Percentiles rank a stretch among this genome's conserved stretches.
These are phyloP conservation scores for Agonopterix heracliana DNA, from an alignment of 2,888 invertebrate genomes.

Conservation along the genomic window DNA sequence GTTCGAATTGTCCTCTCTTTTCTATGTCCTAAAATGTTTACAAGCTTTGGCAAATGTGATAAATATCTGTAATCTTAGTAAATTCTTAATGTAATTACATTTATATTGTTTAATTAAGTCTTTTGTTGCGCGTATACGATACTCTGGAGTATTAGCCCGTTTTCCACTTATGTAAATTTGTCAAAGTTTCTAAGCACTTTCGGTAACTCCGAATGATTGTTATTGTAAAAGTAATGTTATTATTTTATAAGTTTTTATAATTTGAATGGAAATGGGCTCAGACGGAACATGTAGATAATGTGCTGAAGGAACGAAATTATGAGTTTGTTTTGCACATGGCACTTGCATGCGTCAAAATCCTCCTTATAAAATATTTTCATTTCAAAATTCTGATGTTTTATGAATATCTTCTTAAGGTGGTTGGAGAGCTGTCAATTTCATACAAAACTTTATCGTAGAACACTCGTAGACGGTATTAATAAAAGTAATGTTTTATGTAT, in stretches of 20 bases:
- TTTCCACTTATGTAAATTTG: constrained; percentile 10
- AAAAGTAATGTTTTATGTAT: no score
- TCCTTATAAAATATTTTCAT: no score
- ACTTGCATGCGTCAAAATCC: no score
- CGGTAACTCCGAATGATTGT: not conserved
- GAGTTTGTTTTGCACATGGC: no score
- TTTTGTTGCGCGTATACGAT: not conserved
- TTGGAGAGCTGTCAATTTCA: no score
- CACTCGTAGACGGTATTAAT: no score
- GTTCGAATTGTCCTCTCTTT: not conserved
- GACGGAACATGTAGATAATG: no score
- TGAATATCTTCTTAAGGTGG: no score
- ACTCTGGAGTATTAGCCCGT: not conserved
- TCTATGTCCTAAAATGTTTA: constrained; percentile 13
- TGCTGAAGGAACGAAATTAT: no score
- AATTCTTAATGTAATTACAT: constrained; percentile 8
- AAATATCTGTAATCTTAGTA: constrained; percentile 18
- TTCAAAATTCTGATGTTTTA: no score
- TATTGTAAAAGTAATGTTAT: not conserved
- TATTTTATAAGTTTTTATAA: not conserved
- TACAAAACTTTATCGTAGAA: no score
- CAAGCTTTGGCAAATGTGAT: constrained; percentile 40
- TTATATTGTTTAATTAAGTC: not conserved
- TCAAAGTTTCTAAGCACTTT: constrained; percentile 17
- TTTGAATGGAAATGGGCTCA: not conserved